Percentiles rank a stretch among this genome's conserved stretches.
phyloP scores from a whole-genome alignment of 2,113 vertebrate genomes.

The Oncorhynchus gorbuscha region DNA sequence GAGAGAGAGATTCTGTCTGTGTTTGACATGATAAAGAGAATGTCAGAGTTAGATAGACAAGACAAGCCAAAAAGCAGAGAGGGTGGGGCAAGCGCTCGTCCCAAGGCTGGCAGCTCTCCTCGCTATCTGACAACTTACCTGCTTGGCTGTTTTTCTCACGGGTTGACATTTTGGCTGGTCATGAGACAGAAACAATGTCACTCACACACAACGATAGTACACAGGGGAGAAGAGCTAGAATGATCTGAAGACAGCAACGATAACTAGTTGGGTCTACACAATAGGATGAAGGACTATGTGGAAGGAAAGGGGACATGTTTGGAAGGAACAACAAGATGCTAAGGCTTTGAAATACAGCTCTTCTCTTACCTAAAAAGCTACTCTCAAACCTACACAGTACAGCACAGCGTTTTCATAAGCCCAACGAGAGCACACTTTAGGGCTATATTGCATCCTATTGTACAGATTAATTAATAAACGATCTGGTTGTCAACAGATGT shows the following conservation, averaged over 20 bases:
- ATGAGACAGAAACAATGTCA: slow-evolving; percentile 87
- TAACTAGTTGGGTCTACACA: background rate
- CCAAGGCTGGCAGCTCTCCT: background rate
- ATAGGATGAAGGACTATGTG: background rate
- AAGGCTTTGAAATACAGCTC: no score
- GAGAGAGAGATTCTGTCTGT: background rate
- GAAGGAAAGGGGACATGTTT: no score
- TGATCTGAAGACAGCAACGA: background rate
- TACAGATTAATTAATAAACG: no score
- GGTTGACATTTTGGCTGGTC: slow-evolving; percentile 96
- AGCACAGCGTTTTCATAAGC: no score
- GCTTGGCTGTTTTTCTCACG: slow-evolving; percentile 94
- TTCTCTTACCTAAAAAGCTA: no score
- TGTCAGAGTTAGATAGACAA: no score
- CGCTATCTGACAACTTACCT: slow-evolving; percentile 75
- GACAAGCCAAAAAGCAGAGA: background rate
- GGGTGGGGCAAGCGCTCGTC: background rate
- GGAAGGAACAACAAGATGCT: no score
- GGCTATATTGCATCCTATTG: no score
- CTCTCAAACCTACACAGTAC: no score
- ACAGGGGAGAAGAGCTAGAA: background rate
- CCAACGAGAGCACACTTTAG: no score
- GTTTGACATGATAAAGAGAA: background rate
- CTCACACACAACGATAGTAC: slow-evolving; percentile 54
- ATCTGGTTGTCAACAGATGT: no score